These are phyloP conservation scores for Peromyscus nudipes DNA, from an alignment of 2,797 vertebrate species.

Conservation along the genomic window DNA sequence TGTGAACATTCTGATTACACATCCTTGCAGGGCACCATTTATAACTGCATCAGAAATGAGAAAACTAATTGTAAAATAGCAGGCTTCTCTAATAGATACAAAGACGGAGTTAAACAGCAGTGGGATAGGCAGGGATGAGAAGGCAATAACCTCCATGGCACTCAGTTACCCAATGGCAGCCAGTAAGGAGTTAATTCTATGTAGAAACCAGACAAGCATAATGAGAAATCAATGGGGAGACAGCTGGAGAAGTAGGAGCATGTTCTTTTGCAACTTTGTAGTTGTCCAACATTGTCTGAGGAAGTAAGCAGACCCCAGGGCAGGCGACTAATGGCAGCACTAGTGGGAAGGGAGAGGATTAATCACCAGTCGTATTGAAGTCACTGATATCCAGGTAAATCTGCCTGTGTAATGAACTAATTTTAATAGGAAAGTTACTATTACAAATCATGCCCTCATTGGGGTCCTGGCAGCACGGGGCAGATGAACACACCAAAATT, in stretches of 20 bases:
- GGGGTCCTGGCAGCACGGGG: background rate
- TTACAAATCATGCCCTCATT: background rate
- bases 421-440: background rate
- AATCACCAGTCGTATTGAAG: background rate
- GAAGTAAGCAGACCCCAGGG: background rate
- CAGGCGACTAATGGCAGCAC: background rate
- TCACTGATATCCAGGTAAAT: background rate
- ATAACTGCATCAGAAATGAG: background rate
- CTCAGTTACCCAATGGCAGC: background rate
- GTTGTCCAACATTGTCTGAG: background rate
- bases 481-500: background rate
- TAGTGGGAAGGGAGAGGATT: background rate
- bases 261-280: background rate
- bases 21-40: background rate
- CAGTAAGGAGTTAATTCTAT: background rate
- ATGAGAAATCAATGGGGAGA: background rate
- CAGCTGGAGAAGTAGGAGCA: background rate
- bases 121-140: background rate
- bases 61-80: background rate
- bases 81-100: background rate
- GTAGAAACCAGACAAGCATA: background rate
- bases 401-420: background rate
- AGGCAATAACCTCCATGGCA: background rate
- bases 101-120: background rate
- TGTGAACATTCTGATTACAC: background rate